Percentiles rank a stretch among this genome's conserved stretches.
Evolutionary conservation across 2,888 invertebrate genomes (phyloP).

Genomic region (Aphidius colemani): DNA sequence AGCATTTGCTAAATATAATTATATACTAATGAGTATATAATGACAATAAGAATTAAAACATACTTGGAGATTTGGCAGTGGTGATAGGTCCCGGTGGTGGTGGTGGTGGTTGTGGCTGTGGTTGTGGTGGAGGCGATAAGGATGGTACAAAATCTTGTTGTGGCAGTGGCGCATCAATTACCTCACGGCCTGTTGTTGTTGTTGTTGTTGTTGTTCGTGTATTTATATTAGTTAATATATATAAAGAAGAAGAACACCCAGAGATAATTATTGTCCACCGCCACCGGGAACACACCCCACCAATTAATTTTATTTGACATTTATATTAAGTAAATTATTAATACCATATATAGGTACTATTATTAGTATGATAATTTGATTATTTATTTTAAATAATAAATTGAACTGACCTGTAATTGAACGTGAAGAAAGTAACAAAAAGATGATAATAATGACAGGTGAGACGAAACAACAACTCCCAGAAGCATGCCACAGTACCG

Average conservation of each 20-base stretch:
- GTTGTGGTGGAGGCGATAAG: conserved; percentile 64
- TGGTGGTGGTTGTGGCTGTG: conserved; percentile 47
- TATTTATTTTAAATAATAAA: neutral
- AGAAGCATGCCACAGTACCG: conserved; percentile 82
- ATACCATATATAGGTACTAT: no score
- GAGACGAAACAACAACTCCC: conserved; percentile 75
- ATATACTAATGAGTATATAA: neutral
- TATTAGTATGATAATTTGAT: no score
- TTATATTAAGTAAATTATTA: no score
- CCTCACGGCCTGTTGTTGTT: conserved; percentile 47
- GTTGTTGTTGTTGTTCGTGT: conserved; percentile 35
- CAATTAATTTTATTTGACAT: conserved; percentile 32
- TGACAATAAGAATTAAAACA: conserved; percentile 26
- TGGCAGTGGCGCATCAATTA: conserved; percentile 53
- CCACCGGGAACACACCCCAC: conserved; percentile 56
- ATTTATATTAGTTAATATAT: conserved; percentile 43
- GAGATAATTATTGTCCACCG: conserved; percentile 42
- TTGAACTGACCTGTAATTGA: conserved; percentile 74
- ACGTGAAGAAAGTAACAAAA: conserved; percentile 75
- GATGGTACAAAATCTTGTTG: conserved; percentile 61
- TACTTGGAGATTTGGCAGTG: conserved; percentile 61
- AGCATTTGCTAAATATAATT: no score
- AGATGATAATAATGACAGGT: conserved; percentile 72
- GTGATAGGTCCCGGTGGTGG: conserved; percentile 64
- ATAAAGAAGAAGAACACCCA: conserved; percentile 30